A percentile compares a stretch with the other conserved stretches of the same genome.
These are phyloP conservation scores for Phylloscopus trochiloides DNA, from an alignment of 2,113 vertebrate species.

Conservation along the genomic window DNA sequence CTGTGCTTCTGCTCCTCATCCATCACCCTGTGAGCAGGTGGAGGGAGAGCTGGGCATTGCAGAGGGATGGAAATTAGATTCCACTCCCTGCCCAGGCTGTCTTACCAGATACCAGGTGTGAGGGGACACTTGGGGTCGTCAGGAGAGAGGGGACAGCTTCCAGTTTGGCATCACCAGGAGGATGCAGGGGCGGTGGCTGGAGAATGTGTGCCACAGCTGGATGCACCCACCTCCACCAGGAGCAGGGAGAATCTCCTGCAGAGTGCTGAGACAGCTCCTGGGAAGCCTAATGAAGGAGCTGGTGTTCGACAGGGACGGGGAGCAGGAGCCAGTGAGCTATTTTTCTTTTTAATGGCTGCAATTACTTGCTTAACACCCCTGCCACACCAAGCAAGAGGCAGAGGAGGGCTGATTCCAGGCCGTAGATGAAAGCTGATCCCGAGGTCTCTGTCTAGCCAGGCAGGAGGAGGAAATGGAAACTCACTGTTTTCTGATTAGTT, in stretches of 20 bases:
- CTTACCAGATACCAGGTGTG: not conserved
- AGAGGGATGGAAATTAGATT: not conserved
- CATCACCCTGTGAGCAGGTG: not conserved
- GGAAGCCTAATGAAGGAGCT: not conserved
- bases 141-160: not conserved
- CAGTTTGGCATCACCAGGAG: not conserved
- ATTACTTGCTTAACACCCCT: slow-evolving; percentile 27
- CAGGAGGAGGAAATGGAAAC: slow-evolving; percentile 40
- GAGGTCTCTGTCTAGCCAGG: slow-evolving; percentile 19
- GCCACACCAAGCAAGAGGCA: not conserved
- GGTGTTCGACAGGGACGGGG: not conserved
- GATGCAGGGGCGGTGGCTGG: not conserved
- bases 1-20: not conserved
- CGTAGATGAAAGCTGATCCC: slow-evolving; percentile 20
- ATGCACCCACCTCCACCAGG: not conserved
- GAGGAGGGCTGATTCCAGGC: slow-evolving; percentile 25
- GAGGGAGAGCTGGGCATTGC: not conserved
- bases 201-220: not conserved
- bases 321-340: not conserved
- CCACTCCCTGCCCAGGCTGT: not conserved
- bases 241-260: not conserved
- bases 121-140: not conserved
- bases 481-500: slow-evolving; percentile 18
- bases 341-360: slow-evolving; percentile 30
- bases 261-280: not conserved